Evolutionary conservation across 2,797 vertebrate genomes (phyloP).

Genomic region (Cyprinella venusta): DNA sequence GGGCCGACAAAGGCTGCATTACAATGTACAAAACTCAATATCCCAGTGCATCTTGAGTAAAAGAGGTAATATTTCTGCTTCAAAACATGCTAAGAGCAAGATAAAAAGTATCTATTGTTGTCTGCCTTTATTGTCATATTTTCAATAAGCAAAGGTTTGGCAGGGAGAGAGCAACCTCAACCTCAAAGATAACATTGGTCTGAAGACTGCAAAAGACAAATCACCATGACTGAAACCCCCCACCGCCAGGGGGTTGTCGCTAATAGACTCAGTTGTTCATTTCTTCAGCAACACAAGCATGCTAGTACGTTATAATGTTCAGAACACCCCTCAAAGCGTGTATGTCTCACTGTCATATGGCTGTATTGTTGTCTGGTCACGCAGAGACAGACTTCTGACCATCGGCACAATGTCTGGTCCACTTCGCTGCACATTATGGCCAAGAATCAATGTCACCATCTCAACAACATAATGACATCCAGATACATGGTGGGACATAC

Average conservation of each 20-base stretch:
- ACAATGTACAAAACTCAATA: slow-evolving; percentile 56
- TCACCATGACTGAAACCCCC: background rate
- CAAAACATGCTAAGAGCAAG: slow-evolving; percentile 50
- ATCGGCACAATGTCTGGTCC: background rate
- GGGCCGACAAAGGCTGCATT: slow-evolving; percentile 52
- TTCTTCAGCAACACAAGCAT: slow-evolving; percentile 14
- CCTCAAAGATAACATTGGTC: slow-evolving; percentile 20
- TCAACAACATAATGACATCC: background rate
- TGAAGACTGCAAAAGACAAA: slow-evolving; percentile 43
- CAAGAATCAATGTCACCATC: background rate
- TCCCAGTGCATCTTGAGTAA: slow-evolving; percentile 49
- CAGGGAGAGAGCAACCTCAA: slow-evolving; percentile 5
- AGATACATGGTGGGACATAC: background rate
- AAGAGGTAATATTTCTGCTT: slow-evolving; percentile 44
- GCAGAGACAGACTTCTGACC: background rate
- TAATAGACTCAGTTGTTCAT: slow-evolving; percentile 31
- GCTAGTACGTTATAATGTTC: background rate
- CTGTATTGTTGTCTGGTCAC: background rate
- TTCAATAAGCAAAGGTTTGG: slow-evolving; percentile 50
- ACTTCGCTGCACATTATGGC: background rate
- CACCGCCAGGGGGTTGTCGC: background rate
- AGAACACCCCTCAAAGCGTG: background rate
- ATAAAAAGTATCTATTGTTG: slow-evolving; percentile 58
- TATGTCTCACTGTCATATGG: background rate
- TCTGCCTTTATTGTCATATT: slow-evolving; percentile 49